Evolutionary conservation across 2,888 invertebrate genomes (phyloP).

Genomic region (Sinohyriopsis cumingii): DNA sequence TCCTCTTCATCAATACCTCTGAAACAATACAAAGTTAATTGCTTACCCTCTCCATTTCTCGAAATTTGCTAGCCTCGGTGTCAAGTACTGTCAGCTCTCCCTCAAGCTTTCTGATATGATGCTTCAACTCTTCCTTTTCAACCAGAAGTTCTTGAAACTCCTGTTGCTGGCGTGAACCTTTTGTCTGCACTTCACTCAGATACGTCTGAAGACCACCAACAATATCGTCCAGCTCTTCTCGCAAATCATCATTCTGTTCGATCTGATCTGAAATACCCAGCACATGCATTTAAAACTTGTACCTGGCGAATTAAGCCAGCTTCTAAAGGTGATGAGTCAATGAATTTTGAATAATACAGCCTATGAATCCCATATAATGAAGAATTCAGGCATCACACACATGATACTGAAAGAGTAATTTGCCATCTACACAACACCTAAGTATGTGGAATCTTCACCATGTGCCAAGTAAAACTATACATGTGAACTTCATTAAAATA

Average conservation of each 20-base stretch:
- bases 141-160: conserved; percentile 57
- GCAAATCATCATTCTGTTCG: conserved; percentile 58
- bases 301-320: background rate
- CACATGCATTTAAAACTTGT: background rate
- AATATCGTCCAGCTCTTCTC: conserved; percentile 65
- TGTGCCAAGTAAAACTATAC: too few relatives aligned
- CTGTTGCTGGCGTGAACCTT: conserved; percentile 57
- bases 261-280: conserved; percentile 44
- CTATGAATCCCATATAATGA: too few relatives aligned
- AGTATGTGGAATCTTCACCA: too few relatives aligned
- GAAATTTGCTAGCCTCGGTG: conserved; percentile 49
- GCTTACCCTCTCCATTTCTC: conserved; percentile 52
- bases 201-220: conserved; percentile 65
- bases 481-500: too few relatives aligned
- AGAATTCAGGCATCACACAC: too few relatives aligned
- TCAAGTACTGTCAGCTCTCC: conserved; percentile 56
- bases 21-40: background rate
- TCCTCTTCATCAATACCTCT: too few relatives aligned
- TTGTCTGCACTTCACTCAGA: conserved; percentile 61
- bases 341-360: too few relatives aligned
- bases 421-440: too few relatives aligned
- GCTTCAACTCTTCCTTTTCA: conserved; percentile 57
- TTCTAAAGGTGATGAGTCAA: background rate
- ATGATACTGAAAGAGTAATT: too few relatives aligned
- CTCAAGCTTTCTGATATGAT: conserved; percentile 55